phyloP scores from a whole-genome alignment of 2,888 invertebrate genomes.

The Poecilus cupreus region DNA sequence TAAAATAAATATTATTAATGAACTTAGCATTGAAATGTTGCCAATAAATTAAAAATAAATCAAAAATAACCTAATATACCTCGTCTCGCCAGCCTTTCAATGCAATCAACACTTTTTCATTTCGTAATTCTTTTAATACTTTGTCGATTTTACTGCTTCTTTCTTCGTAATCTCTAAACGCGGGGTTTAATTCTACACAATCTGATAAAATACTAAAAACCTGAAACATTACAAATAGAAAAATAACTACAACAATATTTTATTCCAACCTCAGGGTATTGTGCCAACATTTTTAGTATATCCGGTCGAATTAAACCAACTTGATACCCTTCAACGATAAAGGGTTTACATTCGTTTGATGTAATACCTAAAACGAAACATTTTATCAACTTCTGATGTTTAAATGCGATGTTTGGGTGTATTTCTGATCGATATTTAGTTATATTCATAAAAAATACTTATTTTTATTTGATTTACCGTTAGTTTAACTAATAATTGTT shows the following conservation, averaged over 20 bases:
- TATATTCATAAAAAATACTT: not conserved
- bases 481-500: not conserved
- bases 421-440: slow-evolving; percentile 42
- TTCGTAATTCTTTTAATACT: slow-evolving; percentile 85
- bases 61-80: slow-evolving; percentile 74
- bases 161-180: slow-evolving; percentile 89
- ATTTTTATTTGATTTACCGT: not conserved
- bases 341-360: slow-evolving; percentile 88
- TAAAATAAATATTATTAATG: too few species aligned
- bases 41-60: not conserved
- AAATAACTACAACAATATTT: not conserved
- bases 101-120: slow-evolving; percentile 85
- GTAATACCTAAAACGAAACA: slow-evolving; percentile 78
- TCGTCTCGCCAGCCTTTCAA: slow-evolving; percentile 96
- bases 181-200: slow-evolving; percentile 89
- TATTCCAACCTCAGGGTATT: slow-evolving; percentile 84
- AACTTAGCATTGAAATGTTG: not conserved
- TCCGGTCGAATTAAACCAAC: slow-evolving; percentile 91
- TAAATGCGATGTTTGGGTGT: slow-evolving; percentile 24
- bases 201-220: slow-evolving; percentile 83
- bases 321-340: slow-evolving; percentile 91
- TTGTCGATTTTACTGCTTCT: slow-evolving; percentile 86
- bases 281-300: slow-evolving; percentile 86
- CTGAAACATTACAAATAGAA: slow-evolving; percentile 69
- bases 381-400: slow-evolving; percentile 61